phyloP scores from a whole-genome alignment of 1,140 invertebrate species.

The Subanguina moxae region DNA sequence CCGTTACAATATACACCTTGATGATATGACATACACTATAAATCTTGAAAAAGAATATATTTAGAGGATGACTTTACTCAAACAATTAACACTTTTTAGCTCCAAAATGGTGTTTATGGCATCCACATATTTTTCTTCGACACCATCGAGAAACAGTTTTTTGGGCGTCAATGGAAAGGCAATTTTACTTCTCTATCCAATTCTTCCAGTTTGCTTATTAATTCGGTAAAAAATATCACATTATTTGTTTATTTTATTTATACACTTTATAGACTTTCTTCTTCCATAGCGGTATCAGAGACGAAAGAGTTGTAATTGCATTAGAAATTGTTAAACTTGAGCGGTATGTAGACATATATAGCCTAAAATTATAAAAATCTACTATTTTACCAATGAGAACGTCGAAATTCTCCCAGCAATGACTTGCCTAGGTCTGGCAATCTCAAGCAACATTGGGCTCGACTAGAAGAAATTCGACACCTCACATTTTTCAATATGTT shows the following conservation, averaged over 20 bases:
- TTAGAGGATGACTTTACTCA: too few relatives aligned
- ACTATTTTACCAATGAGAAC: too few relatives aligned
- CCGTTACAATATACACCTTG: too few relatives aligned
- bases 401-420: too few relatives aligned
- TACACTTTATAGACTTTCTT: constrained; percentile 21
- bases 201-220: background rate
- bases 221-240: background rate
- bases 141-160: constrained; percentile 19
- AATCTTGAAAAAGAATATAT: too few relatives aligned
- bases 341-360: background rate
- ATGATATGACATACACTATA: too few relatives aligned
- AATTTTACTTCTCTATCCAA: background rate
- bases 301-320: constrained; percentile 30
- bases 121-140: constrained; percentile 30
- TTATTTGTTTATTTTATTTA: constrained; percentile 4
- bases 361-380: background rate
- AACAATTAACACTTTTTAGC: constrained; percentile 11
- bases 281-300: constrained; percentile 20
- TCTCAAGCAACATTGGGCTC: too few relatives aligned
- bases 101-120: background rate
- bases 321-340: constrained; percentile 26
- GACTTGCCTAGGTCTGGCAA: too few relatives aligned
- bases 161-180: constrained; percentile 30
- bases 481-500: too few relatives aligned
- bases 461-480: too few relatives aligned